Conservation (phyloP, 2,888 invertebrate species). For the Papilio protenor region DNA sequence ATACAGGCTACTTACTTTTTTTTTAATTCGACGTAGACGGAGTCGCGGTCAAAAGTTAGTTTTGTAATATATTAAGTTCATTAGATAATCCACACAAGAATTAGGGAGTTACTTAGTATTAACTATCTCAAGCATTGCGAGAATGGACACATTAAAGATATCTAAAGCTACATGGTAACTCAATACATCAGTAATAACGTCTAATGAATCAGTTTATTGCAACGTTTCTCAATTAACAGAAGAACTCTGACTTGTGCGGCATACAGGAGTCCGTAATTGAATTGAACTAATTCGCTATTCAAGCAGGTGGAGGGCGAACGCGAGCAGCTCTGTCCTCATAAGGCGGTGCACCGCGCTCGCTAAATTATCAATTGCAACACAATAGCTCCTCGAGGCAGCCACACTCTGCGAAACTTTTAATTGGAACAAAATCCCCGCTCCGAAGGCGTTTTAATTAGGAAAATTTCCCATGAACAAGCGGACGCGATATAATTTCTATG, state of each 20-base stretch:
- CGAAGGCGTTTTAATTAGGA: slow-evolving; percentile 83
- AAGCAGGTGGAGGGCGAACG: slow-evolving; percentile 31
- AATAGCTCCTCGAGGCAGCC: slow-evolving; percentile 54
- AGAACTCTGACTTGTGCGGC: neutral
- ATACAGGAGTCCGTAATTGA: slow-evolving; percentile 25
- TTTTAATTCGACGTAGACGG: too few relatives aligned
- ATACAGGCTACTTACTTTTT: too few relatives aligned
- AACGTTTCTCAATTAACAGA: neutral
- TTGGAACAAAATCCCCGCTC: slow-evolving; percentile 80
- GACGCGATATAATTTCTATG: slow-evolving; percentile 83
- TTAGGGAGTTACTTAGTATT: neutral
- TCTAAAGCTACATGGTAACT: neutral
- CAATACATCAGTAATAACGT: neutral
- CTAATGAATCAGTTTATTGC: neutral
- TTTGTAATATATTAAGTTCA: neutral
- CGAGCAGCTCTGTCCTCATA: slow-evolving; percentile 36
- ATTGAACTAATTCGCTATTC: slow-evolving; percentile 35
- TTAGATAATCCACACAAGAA: too few relatives aligned
- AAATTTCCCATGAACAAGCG: slow-evolving; percentile 82
- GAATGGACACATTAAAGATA: neutral
- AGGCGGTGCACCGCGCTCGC: slow-evolving; percentile 44
- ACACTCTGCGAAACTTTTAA: slow-evolving; percentile 78
- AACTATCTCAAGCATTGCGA: neutral
- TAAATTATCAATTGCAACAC: slow-evolving; percentile 64
- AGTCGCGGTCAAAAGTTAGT: too few relatives aligned